Conservation (phyloP, 1,140 invertebrate genomes). For the Phthorimaea operculella region DNA sequence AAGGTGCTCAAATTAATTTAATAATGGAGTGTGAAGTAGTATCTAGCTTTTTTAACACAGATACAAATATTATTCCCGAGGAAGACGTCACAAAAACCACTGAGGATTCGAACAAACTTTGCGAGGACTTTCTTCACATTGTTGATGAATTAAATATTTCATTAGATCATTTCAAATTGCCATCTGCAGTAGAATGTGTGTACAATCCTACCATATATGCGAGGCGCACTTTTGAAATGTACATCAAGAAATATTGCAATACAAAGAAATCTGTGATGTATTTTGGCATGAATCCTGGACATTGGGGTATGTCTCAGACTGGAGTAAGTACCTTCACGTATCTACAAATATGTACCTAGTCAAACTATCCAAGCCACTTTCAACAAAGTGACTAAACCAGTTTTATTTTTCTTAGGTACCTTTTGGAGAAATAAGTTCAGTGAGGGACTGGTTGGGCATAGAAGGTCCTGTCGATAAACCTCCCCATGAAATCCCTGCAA, state of each 20-base stretch:
- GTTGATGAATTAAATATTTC: slow-evolving; percentile 14
- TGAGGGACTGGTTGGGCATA: slow-evolving; percentile 82
- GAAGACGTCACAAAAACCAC: no score
- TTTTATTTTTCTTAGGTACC: slow-evolving; percentile 73
- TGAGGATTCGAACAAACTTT: not conserved
- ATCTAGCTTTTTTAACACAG: no score
- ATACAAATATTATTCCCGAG: no score
- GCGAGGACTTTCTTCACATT: slow-evolving; percentile 68
- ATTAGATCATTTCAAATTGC: slow-evolving; percentile 10
- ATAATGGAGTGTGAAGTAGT: no score
- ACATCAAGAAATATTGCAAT: slow-evolving; percentile 79
- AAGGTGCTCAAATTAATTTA: no score
- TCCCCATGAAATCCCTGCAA: slow-evolving; percentile 73
- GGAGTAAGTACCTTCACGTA: slow-evolving; percentile 72
- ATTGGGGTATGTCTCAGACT: slow-evolving; percentile 94
- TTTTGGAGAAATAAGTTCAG: slow-evolving; percentile 87
- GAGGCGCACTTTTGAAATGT: slow-evolving; percentile 70
- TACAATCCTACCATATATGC: slow-evolving; percentile 30
- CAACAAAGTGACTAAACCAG: no score
- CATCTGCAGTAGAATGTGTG: slow-evolving; percentile 9
- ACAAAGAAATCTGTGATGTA: slow-evolving; percentile 80
- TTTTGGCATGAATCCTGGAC: slow-evolving; percentile 94
- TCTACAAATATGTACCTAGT: slow-evolving; percentile 4
- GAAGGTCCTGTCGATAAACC: slow-evolving; percentile 79
- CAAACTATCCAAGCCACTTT: no score